Evolutionary conservation across 1,140 invertebrate genomes (phyloP).

Genomic region (Goniozus legneri): DNA sequence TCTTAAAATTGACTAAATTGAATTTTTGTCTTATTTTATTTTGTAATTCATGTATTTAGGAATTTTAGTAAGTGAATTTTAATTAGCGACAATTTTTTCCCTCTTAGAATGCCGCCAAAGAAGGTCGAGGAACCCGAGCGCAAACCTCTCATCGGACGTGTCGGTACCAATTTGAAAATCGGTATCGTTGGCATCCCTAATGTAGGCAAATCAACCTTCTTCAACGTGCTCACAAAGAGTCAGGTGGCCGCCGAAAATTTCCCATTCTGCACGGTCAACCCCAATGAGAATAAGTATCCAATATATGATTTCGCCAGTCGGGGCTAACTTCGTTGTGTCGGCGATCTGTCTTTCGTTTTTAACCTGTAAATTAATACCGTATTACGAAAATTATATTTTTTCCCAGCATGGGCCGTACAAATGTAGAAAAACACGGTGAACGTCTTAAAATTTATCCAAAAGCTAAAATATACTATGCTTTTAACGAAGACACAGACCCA

Average conservation of each 20-base stretch:
- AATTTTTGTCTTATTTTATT: too few relatives aligned
- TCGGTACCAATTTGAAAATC: conserved; percentile 96
- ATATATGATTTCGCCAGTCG: not conserved
- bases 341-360: too few relatives aligned
- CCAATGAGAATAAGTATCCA: conserved; percentile 98
- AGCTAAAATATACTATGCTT: conserved; percentile 44
- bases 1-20: too few relatives aligned
- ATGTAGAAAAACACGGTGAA: too few relatives aligned
- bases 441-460: too few relatives aligned
- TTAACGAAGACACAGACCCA: conserved; percentile 42
- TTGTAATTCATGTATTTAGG: too few relatives aligned
- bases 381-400: too few relatives aligned
- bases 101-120: conserved; percentile 97
- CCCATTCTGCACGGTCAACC: conserved; percentile 99
- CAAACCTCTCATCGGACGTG: conserved; percentile 91
- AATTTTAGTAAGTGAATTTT: too few relatives aligned
- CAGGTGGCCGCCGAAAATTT: conserved; percentile 96
- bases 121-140: conserved; percentile 86
- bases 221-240: conserved; percentile 97
- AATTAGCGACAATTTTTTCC: too few relatives aligned
- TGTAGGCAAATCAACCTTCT: conserved; percentile 99
- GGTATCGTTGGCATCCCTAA: conserved; percentile 95
- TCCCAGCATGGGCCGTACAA: too few relatives aligned
- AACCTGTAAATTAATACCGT: too few relatives aligned
- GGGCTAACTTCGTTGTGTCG: too few relatives aligned